These are phyloP conservation scores for Escarpia spicata DNA, from an alignment of 2,888 invertebrate genomes.

Conservation along the genomic window DNA sequence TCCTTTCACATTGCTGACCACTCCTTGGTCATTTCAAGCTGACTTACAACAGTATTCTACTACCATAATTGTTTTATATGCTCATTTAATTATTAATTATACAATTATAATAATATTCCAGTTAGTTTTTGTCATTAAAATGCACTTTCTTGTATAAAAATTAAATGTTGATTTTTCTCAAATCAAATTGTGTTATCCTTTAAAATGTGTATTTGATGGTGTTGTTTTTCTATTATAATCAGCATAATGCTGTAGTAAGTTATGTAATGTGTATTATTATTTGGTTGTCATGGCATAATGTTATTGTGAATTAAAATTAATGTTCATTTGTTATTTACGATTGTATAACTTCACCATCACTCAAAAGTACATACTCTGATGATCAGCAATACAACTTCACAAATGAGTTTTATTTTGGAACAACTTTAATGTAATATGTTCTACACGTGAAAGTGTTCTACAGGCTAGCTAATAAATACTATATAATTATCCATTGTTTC, in stretches of 20 bases:
- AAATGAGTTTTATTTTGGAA: background rate
- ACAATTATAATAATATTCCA: background rate
- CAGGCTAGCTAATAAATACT: background rate
- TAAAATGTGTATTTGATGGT: background rate
- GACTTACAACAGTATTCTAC: background rate
- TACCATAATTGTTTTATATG: background rate
- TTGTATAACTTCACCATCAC: background rate
- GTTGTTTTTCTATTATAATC: too few species aligned
- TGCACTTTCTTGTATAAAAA: background rate
- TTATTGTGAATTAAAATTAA: background rate
- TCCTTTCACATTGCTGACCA: background rate
- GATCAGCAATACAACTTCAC: background rate
- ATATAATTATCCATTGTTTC: background rate
- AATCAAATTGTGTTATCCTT: background rate
- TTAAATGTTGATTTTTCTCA: background rate
- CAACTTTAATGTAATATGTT: background rate
- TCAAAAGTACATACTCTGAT: background rate
- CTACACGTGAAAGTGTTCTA: background rate
- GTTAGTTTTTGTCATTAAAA: background rate
- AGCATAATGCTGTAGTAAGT: background rate
- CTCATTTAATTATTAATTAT: background rate
- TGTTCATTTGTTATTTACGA: background rate
- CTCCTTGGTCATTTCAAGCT: background rate
- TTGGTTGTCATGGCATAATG: background rate
- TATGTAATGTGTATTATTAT: background rate